Evolutionary conservation across 1,140 invertebrate species (phyloP), one percentile per base, ranked within the genome.

Genomic region (Penaeus chinensis): DNA sequence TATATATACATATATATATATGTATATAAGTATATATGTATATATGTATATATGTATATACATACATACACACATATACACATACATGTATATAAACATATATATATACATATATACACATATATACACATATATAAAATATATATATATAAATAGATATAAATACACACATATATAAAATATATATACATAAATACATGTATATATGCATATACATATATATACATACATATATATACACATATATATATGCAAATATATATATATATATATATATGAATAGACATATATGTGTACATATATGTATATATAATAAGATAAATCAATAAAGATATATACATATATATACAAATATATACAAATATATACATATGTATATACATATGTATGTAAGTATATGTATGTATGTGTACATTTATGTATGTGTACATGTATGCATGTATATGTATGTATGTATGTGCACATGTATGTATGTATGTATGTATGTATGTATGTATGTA

Each of bases 361-460:
- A 0, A 76, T 76, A 76, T 27, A 76, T 76, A n/a, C 24, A 76
- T 22, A 22, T 76, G 37, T 76, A 76, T 76, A 76, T 76, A 76
- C 24, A 76, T 76, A 76, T 76, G 37, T 76, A 76, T 47, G 37
- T 76, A 76, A 1, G 37, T 76, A 76, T 76, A 76, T 76, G 37
- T n/a, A 76, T 32, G 37, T 76, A 76, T 76, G 37, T 20, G 37
- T 20, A 76, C 5, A 76, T 20, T 2, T 20, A 76, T 20, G 16
- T 27, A 76, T 76, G 37, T 76, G 37, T 76, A 76, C 37, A 76
- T 76, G 37, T 76, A 76, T 76, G 37, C 24, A 76, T 76, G 37
- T 76, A 76, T 76, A 76, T 76, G 37, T 76, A 76, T 76, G 37
- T 76, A 76, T 76, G 37, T 76, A 76, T 76, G 37, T 76, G 37